phyloP scores from a whole-genome alignment of 2,797 vertebrate genomes.

The Hemitrygon akajei region DNA sequence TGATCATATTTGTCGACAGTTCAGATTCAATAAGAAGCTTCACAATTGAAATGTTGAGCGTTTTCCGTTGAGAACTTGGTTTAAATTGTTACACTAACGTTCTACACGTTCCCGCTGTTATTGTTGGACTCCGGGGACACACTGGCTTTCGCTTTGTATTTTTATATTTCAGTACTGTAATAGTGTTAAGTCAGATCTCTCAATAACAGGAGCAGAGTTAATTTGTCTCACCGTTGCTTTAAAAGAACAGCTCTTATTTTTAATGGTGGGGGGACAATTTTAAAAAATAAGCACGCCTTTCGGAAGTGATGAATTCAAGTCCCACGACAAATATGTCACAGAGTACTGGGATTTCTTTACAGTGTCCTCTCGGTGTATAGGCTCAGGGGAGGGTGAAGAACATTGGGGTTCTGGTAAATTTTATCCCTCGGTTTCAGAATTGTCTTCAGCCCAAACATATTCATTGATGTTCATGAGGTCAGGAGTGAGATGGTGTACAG shows the following conservation, averaged over 20 bases:
- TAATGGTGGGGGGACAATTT: background rate
- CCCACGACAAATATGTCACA: background rate
- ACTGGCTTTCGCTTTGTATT: background rate
- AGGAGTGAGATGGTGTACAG: background rate
- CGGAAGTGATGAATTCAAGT: background rate
- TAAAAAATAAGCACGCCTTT: background rate
- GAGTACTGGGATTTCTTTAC: background rate
- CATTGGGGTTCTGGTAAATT: background rate
- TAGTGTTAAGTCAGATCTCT: background rate
- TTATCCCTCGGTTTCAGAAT: background rate
- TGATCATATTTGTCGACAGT: background rate
- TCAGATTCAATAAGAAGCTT: background rate
- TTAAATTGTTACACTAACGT: background rate
- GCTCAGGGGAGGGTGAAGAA: background rate
- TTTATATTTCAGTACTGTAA: background rate
- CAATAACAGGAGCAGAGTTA: background rate
- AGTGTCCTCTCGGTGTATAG: background rate
- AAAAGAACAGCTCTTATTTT: background rate
- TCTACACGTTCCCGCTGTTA: background rate
- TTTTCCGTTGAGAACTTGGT: background rate
- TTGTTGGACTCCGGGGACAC: background rate
- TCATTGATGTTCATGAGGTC: background rate
- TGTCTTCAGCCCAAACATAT: background rate
- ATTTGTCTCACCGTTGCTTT: too few species aligned
- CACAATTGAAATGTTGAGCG: background rate